These are phyloP conservation scores for Halcyon badia DNA, from an alignment of 2,797 vertebrate species.

Conservation along the genomic window DNA sequence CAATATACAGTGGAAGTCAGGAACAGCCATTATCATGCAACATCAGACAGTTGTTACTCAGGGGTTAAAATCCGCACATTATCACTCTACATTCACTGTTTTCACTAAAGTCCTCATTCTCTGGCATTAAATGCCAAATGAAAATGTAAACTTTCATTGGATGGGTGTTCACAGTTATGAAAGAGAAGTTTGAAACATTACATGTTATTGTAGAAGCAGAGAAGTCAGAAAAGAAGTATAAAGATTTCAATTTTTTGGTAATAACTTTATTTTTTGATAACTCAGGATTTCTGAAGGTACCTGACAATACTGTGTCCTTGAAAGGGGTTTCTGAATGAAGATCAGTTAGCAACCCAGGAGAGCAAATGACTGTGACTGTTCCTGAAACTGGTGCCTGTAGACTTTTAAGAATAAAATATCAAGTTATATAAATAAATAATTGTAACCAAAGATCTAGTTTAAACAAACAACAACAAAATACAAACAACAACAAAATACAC, in stretches of 20 bases:
- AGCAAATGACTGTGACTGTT: background rate
- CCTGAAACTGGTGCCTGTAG: background rate
- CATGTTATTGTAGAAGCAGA: background rate
- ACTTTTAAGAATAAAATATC: conserved; percentile 45
- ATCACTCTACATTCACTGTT: background rate
- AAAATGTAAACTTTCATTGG: background rate
- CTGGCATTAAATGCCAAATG: background rate
- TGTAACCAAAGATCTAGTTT: background rate
- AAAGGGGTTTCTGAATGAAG: background rate
- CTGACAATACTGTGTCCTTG: background rate
- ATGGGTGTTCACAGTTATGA: background rate
- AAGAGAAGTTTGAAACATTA: background rate
- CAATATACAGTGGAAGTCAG: background rate
- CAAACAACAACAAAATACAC: background rate
- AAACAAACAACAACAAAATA: no score
- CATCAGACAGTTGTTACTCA: background rate
- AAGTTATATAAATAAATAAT: conserved; percentile 18
- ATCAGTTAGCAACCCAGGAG: background rate
- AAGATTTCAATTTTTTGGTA: background rate
- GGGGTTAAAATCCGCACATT: background rate
- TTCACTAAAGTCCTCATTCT: background rate
- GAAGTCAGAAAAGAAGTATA: background rate
- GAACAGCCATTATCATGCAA: background rate
- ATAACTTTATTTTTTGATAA: background rate
- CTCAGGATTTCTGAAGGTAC: background rate